A percentile compares a stretch with the other conserved stretches of the same genome.
phyloP scores from a whole-genome alignment of 2,888 invertebrate genomes.

The Aethes cnicana region DNA sequence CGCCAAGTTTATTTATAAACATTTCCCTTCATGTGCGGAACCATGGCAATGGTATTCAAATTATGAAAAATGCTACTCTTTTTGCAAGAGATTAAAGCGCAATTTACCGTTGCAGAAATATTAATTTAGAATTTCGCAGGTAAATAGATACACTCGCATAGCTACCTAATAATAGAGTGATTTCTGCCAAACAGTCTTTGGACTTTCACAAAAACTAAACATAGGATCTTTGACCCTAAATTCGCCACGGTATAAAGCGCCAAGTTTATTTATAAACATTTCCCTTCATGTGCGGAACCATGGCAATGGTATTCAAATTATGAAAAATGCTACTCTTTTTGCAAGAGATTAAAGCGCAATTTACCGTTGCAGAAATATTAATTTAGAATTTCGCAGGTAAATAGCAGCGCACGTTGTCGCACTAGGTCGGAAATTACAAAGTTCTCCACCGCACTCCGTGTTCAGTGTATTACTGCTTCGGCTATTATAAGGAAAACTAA shows the following conservation, averaged over 20 bases:
- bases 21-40: slow-evolving; percentile 2
- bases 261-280: no score
- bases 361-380: slow-evolving; percentile 13
- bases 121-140: slow-evolving; percentile 14
- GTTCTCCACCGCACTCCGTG: slow-evolving; percentile 9
- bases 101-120: slow-evolving; percentile 18
- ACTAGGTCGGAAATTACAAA: slow-evolving; percentile 21
- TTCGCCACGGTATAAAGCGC: no score
- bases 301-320: not conserved
- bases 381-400: slow-evolving; percentile 15
- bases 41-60: slow-evolving; percentile 1
- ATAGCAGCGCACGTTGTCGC: slow-evolving; percentile 14
- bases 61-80: not conserved
- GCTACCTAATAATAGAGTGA: no score
- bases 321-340: slow-evolving; percentile 1
- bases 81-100: slow-evolving; percentile 10
- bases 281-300: slow-evolving; percentile 7
- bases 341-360: slow-evolving; percentile 16
- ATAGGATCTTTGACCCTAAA: no score
- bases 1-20: no score
- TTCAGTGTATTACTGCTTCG: slow-evolving; percentile 2
- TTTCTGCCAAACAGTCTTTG: no score
- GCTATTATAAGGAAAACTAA: slow-evolving; percentile 3
- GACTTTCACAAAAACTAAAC: no score
- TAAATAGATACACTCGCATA: slow-evolving; percentile 14